Evolutionary conservation across 2,888 invertebrate species (phyloP), one percentile per base, ranked within the genome.

Genomic region (Gortyna flavago): DNA sequence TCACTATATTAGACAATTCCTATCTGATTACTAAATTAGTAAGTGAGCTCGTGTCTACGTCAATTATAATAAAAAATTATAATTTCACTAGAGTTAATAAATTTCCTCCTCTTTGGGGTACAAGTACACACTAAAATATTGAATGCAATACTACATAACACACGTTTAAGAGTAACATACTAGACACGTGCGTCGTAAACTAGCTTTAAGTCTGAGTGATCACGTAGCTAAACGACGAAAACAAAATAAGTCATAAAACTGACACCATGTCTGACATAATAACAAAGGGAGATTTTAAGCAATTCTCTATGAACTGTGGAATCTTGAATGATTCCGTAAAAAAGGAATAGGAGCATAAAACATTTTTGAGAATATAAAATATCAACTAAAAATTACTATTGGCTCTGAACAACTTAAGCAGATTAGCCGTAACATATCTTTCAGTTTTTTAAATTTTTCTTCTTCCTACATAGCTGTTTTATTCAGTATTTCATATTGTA

Each of bases 1-100:
- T 77, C 80, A 85, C 85, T 87, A 86, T 89, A 87, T 88, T 84
- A 87, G 85, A 83, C 80, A 79, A 70, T 83, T 71, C 77, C 79
- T 72, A 87, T 86, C 87, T 61, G 70, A 82, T 82, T 79, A 85
- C 75, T 35, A 69, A 85, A 71, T 85, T 66, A 73, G 85, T 65
- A 65, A 81, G 81, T 71, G 75, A 66, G 32, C 73, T 75, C 71
- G 77, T 72, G 51, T 54, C 21, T 25, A 51, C 9, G 32, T 70
- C 38, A 69, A 75, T n/a, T 35, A 70, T 1, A 61, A 61, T 59
- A 61, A 44, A 48, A 76, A 67, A 66, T 11, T 38, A 4, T 25
- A n/a, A 7, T 16, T n/a, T 32, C 11, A 48, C n/a, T 0, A 44
- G 32, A 76, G 1, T 35, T 41, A 75, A 67, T 25, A 8, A 2